A percentile compares a stretch with the other conserved stretches of the same genome.
Conservation (phyloP, 2,888 invertebrate species). For the Eudasyphora cyanicolor region DNA sequence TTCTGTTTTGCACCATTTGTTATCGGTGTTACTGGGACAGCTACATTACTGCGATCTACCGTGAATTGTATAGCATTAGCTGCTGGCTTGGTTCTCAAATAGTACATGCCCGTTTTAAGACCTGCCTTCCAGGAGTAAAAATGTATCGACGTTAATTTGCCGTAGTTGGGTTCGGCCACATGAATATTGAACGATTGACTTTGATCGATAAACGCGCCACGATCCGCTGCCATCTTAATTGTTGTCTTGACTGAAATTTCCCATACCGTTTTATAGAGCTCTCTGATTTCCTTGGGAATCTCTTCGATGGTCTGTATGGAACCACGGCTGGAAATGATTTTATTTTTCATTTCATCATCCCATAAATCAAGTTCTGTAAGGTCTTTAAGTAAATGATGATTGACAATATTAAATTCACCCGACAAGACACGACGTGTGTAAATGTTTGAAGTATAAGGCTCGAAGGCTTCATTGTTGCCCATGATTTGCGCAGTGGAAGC, state of each 20-base stretch:
- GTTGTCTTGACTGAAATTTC: conserved; percentile 96
- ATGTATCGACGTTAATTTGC: conserved; percentile 97
- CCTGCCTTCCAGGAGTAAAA: conserved; percentile 98
- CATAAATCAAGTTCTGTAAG: conserved; percentile 94
- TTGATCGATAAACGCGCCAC: conserved; percentile 99
- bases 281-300: conserved; percentile 92
- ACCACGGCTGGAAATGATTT: conserved; percentile 93
- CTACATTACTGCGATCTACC: conserved; percentile 90
- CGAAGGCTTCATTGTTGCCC: conserved; percentile 99
- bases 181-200: conserved; percentile 99
- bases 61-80: conserved; percentile 98
- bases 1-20: conserved; percentile 60
- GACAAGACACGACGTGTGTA: conserved; percentile 96
- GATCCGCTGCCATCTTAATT: conserved; percentile 97
- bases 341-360: conserved; percentile 97
- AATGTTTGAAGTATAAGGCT: conserved; percentile 98
- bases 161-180: conserved; percentile 96
- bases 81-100: conserved; percentile 97
- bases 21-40: conserved; percentile 50
- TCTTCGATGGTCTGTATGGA: conserved; percentile 93
- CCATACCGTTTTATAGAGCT: conserved; percentile 97
- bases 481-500: conserved; percentile 99
- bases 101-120: conserved; percentile 99
- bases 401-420: conserved; percentile 97
- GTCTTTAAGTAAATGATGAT: conserved; percentile 96